Evolutionary conservation across 2,888 invertebrate species (phyloP), one percentile per base, ranked within the genome.

Genomic region (Osmoderma eremita): DNA sequence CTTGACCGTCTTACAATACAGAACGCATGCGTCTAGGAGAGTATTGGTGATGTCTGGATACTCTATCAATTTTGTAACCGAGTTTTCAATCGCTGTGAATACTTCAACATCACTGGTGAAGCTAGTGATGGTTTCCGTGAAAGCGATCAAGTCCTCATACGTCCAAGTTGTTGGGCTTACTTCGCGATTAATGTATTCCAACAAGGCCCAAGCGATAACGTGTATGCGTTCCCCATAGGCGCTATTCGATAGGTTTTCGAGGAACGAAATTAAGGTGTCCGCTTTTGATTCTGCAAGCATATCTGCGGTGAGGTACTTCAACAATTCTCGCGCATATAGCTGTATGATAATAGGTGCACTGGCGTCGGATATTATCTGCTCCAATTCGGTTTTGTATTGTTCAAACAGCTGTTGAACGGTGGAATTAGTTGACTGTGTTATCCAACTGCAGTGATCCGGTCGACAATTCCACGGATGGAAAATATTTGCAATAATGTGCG

Each of bases 101-200:
- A n/a, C n/a, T n/a, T n/a, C n/a, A n/a, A 3, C 0, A 2, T 20
- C 20, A 6, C 4, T 18, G 6, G 56, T 56, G 13, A 3, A 3
- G 2, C 20, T 15, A 1, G 8, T 8, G 41, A 56, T 41, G 1
- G 15, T 13, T 13, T 22, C 12, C 3, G 41, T 12, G 20, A 56
- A 22, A 3, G 20, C 56, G n/a, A 56, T 10, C 22, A 56, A 56
- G 13, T 56, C 56, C 0, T 41, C 22, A n/a, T 56, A 13, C 1
- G 41, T 56, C 41, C 39, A 22, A 4, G 10, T 22, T 1, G 20
- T 41, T 6, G 56, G 56, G 3, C 18, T 10, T 1, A 56, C 13
- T 1, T 56, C 42, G 12, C 56, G 56, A 13, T 56, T 13, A 1
- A 42, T 6, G 22, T 20, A 56, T 8, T 22, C 22, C 41, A 56